Conservation (phyloP, 2,113 vertebrate genomes). For the Chauna torquata region DNA sequence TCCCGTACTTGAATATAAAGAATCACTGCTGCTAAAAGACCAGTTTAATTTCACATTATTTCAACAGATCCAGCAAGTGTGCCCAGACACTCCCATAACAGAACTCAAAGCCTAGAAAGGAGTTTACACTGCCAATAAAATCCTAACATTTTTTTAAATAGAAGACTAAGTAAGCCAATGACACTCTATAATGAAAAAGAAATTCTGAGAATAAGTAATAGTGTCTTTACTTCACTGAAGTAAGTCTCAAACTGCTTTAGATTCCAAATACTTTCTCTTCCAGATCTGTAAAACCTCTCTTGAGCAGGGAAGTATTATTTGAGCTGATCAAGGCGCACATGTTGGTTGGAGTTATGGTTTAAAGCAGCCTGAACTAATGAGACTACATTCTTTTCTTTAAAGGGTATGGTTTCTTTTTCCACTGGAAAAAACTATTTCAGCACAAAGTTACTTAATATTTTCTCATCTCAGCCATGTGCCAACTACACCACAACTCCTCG, state of each 20-base stretch:
- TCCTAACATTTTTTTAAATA: background rate
- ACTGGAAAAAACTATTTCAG: background rate
- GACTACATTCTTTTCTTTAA: background rate
- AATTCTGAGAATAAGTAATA: background rate
- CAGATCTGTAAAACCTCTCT: background rate
- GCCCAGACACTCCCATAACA: background rate
- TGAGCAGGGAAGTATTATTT: background rate
- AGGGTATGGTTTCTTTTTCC: background rate
- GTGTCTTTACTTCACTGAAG: background rate
- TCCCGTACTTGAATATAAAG: background rate
- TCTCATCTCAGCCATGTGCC: background rate
- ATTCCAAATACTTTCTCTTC: background rate
- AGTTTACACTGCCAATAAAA: background rate
- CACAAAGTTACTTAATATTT: background rate
- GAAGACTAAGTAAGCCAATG: background rate
- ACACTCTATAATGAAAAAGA: background rate
- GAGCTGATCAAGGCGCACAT: background rate
- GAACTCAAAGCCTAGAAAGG: background rate
- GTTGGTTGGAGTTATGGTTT: background rate
- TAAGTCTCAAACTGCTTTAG: background rate
- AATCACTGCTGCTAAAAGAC: background rate
- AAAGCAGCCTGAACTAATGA: background rate
- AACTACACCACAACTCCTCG: accelerated
- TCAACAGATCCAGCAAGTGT: background rate
- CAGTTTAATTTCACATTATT: background rate